phyloP scores from a whole-genome alignment of 2,797 vertebrate genomes.

The Lacerta bilineata region DNA sequence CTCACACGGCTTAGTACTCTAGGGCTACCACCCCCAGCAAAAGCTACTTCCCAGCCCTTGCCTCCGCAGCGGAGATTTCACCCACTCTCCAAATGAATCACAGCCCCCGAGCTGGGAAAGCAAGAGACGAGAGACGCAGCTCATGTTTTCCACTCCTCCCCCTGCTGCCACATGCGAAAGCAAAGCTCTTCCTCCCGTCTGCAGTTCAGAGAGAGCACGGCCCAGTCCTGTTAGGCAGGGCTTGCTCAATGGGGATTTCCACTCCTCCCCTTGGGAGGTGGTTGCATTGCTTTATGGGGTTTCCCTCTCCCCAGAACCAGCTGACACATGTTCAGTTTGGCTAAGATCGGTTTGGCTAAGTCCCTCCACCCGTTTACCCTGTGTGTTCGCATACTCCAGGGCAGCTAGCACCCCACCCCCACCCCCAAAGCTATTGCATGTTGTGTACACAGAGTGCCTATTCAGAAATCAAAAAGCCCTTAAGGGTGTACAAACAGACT shows the following conservation, averaged over 20 bases:
- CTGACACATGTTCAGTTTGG: conserved; percentile 43
- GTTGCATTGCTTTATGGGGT: conserved; percentile 20
- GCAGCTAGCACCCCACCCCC: neutral
- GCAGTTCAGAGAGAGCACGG: conserved; percentile 7
- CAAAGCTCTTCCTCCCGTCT: conserved; percentile 21
- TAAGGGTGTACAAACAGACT: accelerated
- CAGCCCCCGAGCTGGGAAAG: conserved; percentile 55
- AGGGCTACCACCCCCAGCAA: conserved; percentile 54
- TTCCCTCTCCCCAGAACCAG: conserved; percentile 25
- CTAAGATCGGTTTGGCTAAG: neutral
- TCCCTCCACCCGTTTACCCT: neutral
- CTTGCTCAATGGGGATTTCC: conserved; percentile 48
- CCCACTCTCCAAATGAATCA: conserved; percentile 64
- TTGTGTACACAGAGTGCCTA: neutral
- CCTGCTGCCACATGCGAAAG: neutral
- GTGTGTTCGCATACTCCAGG: conserved; percentile 18
- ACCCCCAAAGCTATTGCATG: neutral
- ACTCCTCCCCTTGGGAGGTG: conserved; percentile 48
- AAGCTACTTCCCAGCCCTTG: conserved; percentile 54
- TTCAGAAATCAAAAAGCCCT: conserved; percentile 51
- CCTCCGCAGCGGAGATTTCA: conserved; percentile 61
- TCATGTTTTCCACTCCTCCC: conserved; percentile 62
- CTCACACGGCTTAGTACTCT: conserved; percentile 39
- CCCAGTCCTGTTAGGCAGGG: conserved; percentile 41
- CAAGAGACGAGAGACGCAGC: conserved; percentile 17